Conservation (phyloP, 2,113 vertebrate species). For the Coturnix japonica region DNA sequence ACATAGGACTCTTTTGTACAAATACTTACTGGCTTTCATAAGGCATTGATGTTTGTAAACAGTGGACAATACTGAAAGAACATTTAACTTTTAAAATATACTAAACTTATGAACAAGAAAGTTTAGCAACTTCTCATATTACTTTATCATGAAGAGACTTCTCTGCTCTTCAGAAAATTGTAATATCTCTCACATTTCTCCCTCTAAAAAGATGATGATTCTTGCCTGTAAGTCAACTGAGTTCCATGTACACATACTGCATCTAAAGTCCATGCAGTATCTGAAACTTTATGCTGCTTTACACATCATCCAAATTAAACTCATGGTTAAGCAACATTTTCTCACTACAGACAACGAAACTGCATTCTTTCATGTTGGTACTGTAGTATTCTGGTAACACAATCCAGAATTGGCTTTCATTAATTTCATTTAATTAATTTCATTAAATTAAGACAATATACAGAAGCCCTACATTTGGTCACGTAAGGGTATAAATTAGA, state of each 20-base stretch:
- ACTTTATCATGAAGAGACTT: neutral
- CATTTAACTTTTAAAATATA: neutral
- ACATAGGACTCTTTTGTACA: neutral
- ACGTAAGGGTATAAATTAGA: neutral
- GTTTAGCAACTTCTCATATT: neutral
- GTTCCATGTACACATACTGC: neutral
- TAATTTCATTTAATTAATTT: neutral
- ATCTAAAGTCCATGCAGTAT: neutral
- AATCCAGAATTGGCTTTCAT: neutral
- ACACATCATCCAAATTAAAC: neutral
- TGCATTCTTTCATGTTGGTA: neutral
- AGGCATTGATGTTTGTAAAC: neutral
- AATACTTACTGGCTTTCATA: accelerated
- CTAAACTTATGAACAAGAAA: neutral
- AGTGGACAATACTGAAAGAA: neutral
- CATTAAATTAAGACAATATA: neutral
- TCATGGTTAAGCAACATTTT: neutral
- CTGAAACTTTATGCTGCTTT: neutral
- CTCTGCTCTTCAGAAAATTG: neutral
- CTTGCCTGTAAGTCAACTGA: neutral
- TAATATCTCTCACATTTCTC: neutral
- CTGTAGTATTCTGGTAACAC: neutral
- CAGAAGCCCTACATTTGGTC: neutral
- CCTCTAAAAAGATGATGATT: neutral
- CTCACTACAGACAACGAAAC: neutral